Conservation (phyloP, 2,888 invertebrate species). For the Eudasyphora cyanicolor region DNA sequence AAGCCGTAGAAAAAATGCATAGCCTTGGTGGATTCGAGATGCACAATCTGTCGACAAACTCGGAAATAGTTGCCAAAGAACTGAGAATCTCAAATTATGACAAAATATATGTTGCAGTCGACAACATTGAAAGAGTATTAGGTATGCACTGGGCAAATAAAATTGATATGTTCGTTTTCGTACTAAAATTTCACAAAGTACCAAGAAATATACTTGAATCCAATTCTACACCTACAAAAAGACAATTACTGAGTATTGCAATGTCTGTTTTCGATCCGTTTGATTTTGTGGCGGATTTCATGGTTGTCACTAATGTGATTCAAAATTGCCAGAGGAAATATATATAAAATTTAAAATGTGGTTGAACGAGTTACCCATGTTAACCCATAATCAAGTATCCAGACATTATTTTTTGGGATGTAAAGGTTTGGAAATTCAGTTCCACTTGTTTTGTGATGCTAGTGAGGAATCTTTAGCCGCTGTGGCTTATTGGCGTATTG, state of each 20-base stretch:
- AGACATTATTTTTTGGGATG: constrained; percentile 59
- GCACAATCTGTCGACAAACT: constrained; percentile 43
- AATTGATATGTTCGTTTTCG: constrained; percentile 30
- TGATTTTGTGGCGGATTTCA: constrained; percentile 49
- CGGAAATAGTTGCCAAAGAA: background rate
- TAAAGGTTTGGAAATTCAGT: too few relatives aligned
- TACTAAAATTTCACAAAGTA: constrained; percentile 39
- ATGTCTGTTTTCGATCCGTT: constrained; percentile 57
- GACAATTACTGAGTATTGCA: constrained; percentile 44
- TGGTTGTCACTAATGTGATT: too few relatives aligned
- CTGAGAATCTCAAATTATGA: background rate
- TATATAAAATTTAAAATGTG: too few relatives aligned
- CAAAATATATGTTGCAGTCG: constrained; percentile 8
- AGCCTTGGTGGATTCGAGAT: constrained; percentile 45
- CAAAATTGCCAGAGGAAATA: too few relatives aligned
- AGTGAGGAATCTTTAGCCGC: constrained; percentile 62
- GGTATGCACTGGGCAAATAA: constrained; percentile 40
- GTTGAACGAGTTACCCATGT: constrained; percentile 28
- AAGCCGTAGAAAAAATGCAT: constrained; percentile 37
- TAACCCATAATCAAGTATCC: constrained; percentile 37
- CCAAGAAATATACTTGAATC: constrained; percentile 2
- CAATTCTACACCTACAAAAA: constrained; percentile 46
- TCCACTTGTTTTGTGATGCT: too few relatives aligned
- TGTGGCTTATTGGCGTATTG: constrained; percentile 51
- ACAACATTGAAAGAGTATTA: too few relatives aligned